These are phyloP conservation scores for Drosophila dunni DNA, from an alignment of 1,140 invertebrate species.

Conservation along the genomic window DNA sequence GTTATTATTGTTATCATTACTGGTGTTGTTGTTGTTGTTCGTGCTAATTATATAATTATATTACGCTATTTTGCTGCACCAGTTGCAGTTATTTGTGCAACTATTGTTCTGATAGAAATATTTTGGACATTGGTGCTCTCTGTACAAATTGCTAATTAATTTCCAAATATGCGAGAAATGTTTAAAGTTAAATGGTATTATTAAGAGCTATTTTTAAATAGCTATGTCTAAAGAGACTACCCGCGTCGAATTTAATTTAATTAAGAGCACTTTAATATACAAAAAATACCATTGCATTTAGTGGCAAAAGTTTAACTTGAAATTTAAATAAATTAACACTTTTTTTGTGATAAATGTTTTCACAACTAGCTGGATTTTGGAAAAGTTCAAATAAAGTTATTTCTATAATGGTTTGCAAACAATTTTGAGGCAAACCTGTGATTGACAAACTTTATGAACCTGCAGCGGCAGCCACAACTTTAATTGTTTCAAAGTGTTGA, in stretches of 20 bases:
- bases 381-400: background rate
- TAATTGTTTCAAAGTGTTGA: slow-evolving; percentile 50
- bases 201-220: background rate
- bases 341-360: too few relatives aligned
- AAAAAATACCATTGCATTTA: too few relatives aligned
- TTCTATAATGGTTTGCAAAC: background rate
- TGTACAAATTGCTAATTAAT: slow-evolving; percentile 17
- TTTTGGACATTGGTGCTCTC: slow-evolving; percentile 12
- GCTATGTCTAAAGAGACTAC: too few relatives aligned
- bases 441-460: slow-evolving; percentile 27
- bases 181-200: slow-evolving; percentile 10
- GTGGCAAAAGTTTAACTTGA: too few relatives aligned
- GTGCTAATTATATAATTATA: slow-evolving; percentile 71
- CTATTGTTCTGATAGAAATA: background rate
- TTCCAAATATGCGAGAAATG: slow-evolving; percentile 14
- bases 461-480: slow-evolving; percentile 30
- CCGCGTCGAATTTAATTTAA: too few relatives aligned
- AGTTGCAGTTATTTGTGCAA: slow-evolving; percentile 7
- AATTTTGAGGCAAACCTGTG: background rate
- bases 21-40: slow-evolving; percentile 58
- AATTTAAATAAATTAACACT: too few relatives aligned
- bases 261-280: too few relatives aligned
- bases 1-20: slow-evolving; percentile 29
- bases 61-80: slow-evolving; percentile 18
- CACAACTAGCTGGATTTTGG: too few relatives aligned